Evolutionary conservation across 2,888 invertebrate species (phyloP).

Genomic region (Diplolepis rosae): DNA sequence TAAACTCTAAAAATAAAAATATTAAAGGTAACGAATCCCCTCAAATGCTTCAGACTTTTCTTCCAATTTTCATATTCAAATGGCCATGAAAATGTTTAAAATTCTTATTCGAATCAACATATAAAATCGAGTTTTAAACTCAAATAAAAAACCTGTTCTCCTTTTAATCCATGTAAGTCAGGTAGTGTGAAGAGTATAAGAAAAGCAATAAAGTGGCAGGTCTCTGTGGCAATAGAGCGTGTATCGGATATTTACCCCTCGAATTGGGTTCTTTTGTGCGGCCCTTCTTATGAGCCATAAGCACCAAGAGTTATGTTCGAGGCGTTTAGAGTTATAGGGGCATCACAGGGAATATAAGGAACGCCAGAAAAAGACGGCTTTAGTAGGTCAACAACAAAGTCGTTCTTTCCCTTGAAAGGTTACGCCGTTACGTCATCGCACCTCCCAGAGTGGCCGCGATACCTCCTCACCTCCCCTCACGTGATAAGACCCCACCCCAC

Average conservation of each 20-base stretch:
- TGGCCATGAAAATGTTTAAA: too few species aligned
- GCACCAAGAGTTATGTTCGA: not conserved
- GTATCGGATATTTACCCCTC: slow-evolving; percentile 9
- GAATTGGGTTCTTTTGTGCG: slow-evolving; percentile 3
- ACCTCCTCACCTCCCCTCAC: not conserved
- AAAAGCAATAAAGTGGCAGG: too few species aligned
- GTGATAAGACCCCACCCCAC: not conserved
- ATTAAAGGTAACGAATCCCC: too few species aligned
- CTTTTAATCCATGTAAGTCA: too few species aligned
- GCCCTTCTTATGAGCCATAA: not conserved
- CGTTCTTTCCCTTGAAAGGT: slow-evolving; percentile 1
- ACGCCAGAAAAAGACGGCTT: slow-evolving; percentile 10
- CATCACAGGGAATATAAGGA: slow-evolving; percentile 6
- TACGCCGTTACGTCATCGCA: slow-evolving; percentile 1
- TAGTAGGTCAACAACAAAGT: slow-evolving; percentile 14
- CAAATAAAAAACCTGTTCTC: too few species aligned
- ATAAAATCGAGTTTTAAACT: too few species aligned
- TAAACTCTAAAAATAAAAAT: too few species aligned
- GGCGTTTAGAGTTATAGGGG: slow-evolving; percentile 5
- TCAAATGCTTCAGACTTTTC: too few species aligned
- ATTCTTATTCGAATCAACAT: too few species aligned
- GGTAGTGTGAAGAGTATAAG: too few species aligned
- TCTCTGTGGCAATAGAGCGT: too few species aligned
- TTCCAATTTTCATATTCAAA: too few species aligned
- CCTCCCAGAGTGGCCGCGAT: not conserved